Evolutionary conservation across 2,113 vertebrate genomes (phyloP), one percentile per base, ranked within the genome.

Genomic region (Sterrhoptilus dennistouni): DNA sequence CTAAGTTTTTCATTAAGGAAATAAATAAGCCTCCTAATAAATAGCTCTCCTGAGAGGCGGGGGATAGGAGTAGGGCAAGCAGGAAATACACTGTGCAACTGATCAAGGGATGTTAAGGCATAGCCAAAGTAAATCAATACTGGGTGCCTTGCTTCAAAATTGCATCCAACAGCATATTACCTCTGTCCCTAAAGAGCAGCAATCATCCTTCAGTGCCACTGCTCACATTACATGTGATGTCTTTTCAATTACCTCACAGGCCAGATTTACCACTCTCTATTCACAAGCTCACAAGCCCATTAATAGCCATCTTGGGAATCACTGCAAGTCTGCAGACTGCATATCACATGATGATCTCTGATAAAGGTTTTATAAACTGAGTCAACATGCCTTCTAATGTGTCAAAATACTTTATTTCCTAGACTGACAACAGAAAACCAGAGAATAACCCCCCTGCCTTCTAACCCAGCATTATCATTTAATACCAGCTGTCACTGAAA

Each of bases 231-330:
- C 76, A 87, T 94, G 85, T 72, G 95, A 96, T 76, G 24, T 81
- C 89, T 95, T 96, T 93, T 71, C 97, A 97, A 96, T 97, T 96
- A 97, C 79, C 78, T 61, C 87, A 75, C 92, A 53, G 82, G 54
- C 36, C 94, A 97, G 91, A 95, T 90, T 90, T 79, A 44, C 71
- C 82, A 94, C 60, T 60, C 91, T 70, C 63, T 90, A 87, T 65
- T 96, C 54, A 64, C 75, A 95, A 96, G 76, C 93, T 95, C 64
- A 86, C 59, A 97, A 95, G 56, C 45, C 90, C 91, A 96, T 97
- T 97, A 96, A 97, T 91, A 96, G 97, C 63, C 71, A 95, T 83
- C 87, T 25, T 36, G 50, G 83, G 70, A 96, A 91, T 44, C 57
- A 61, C n/a, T 38, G 80, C 44, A 71, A 94, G 69, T 17, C 81